Base-by-base conservation (phyloP, 64 coral and sea anemone genomes). In the Porites lutea region DNA sequence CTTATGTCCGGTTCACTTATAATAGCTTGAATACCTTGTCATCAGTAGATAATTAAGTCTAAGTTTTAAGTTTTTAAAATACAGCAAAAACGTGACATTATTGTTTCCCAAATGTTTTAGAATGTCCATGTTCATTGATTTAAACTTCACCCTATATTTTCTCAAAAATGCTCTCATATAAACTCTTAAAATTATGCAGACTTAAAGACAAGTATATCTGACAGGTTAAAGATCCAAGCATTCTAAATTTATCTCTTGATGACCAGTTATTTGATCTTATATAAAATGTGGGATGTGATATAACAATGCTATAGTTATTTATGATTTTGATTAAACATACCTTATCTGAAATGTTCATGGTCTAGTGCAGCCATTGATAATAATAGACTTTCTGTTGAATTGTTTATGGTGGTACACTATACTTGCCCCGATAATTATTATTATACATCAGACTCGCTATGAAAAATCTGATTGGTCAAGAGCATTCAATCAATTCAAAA, bases 251-350 rank as follows among this genome's bases (percentile, higher is more conserved):
- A 71, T 71, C 68, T 71, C 68, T 71, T 71, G 68, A 23, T 71
- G 68, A 71, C 68, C 20, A 71, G 68, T 71, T 71, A 71, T 71
- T 71, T 71, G 68, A 71, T 71, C 68, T 71, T 71, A 71, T 71
- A 37, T 71, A 23, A 71, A 71, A 71, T 45, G 68, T 71, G 68
- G 19, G 68, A 71, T 71, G 68, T 71, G 68, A 8, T 3, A 71
- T 22, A 71, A 71, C 68, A 71, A 71, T 71, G 68, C 68, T 71
- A 71, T 71, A 66, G 19, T 71, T 71, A 71, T 8, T 12, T 71
- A 5, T 71, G 19, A 71, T 71, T 71, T 71, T 71, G 68, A 71
- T 71, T 12, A 71, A 71, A 71, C 68, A 12, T 71, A 71, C 68
- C 68, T 71, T 12, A 71, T 71, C 68, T 71, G 3, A 71, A 71